Conservation (phyloP, 1,140 invertebrate genomes). For the Halyomorpha halys region DNA sequence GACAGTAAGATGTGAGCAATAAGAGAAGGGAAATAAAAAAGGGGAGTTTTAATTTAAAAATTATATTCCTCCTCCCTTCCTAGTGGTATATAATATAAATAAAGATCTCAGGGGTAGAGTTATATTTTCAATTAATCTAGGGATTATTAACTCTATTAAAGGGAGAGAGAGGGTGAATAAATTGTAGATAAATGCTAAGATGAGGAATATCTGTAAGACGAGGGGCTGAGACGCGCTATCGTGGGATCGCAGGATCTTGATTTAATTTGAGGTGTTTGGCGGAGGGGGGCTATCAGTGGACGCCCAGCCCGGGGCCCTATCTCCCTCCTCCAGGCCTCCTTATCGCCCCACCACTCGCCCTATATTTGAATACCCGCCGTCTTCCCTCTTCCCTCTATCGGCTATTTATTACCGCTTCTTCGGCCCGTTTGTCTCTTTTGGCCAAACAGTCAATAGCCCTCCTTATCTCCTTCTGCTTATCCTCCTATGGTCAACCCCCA, state of each 20-base stretch:
- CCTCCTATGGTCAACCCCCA: background rate
- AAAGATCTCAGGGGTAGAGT: slow-evolving; percentile 1
- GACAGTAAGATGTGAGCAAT: no score
- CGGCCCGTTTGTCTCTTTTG: background rate
- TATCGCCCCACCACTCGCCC: slow-evolving; percentile 10
- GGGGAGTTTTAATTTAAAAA: no score
- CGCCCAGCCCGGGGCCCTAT: slow-evolving; percentile 19
- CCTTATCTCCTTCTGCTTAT: background rate
- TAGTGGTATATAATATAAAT: slow-evolving; percentile 3
- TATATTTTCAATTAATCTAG: background rate
- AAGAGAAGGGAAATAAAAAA: no score
- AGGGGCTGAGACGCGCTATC: slow-evolving; percentile 16
- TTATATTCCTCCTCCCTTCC: background rate
- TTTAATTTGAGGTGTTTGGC: slow-evolving; percentile 25
- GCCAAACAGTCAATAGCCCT: background rate
- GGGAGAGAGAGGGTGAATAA: slow-evolving; percentile 8
- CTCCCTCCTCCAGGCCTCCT: slow-evolving; percentile 13
- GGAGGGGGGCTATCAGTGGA: slow-evolving; percentile 18
- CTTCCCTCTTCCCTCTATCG: background rate
- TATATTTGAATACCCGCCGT: background rate
- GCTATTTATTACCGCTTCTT: background rate
- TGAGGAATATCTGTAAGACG: slow-evolving; percentile 6
- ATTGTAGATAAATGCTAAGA: slow-evolving; percentile 15
- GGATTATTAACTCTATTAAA: background rate
- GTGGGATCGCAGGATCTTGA: slow-evolving; percentile 25